Evolutionary conservation across 2,113 vertebrate species (phyloP).

Genomic region (Bubalus kerabau): DNA sequence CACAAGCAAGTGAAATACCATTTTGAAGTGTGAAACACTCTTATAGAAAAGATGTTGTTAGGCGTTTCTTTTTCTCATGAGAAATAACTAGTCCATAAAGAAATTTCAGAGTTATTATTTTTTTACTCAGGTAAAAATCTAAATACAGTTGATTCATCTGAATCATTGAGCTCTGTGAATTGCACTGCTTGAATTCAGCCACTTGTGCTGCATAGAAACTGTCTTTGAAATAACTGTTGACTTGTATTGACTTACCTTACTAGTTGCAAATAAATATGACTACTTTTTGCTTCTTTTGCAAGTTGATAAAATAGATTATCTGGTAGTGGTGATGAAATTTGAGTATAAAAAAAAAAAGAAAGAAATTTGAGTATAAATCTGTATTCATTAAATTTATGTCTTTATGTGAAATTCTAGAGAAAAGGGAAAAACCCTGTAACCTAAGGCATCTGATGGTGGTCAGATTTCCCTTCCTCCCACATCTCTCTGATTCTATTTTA

Average conservation of each 20-base stretch:
- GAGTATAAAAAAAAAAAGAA: not conserved
- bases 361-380: not conserved
- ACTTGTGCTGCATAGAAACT: not conserved
- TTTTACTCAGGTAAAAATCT: not conserved
- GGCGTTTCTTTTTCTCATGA: not conserved
- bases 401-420: constrained; percentile 19
- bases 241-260: not conserved
- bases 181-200: not conserved
- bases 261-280: not conserved
- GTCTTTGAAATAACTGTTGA: not conserved
- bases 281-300: constrained; percentile 8
- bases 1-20: not conserved
- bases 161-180: not conserved
- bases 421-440: not conserved
- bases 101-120: not conserved
- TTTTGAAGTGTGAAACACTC: constrained; percentile 15
- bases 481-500: not conserved
- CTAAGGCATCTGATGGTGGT: not conserved
- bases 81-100: not conserved
- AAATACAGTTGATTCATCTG: not conserved
- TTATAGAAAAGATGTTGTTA: not conserved
- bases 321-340: not conserved
- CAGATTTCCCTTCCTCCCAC: not conserved
- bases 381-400: not conserved
- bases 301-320: not conserved